These are phyloP conservation scores for Stratiomys singularior DNA, from an alignment of 2,888 invertebrate species.

Conservation along the genomic window DNA sequence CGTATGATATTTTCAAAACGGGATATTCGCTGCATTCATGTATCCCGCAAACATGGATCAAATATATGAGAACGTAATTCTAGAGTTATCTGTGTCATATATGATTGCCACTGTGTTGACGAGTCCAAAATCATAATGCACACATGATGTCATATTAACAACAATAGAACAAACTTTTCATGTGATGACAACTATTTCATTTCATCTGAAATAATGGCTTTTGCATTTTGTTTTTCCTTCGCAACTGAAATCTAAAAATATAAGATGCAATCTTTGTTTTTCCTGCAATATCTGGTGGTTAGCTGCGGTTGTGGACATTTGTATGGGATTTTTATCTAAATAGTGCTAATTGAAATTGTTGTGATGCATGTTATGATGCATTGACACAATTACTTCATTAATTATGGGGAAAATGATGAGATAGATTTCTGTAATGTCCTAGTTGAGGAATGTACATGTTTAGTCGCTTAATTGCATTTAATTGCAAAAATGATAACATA, in stretches of 20 bases:
- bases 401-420: neutral
- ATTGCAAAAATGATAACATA: no score
- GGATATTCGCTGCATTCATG: slow-evolving; percentile 3
- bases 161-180: slow-evolving; percentile 14
- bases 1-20: slow-evolving; percentile 16
- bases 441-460: no score
- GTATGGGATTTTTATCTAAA: slow-evolving; percentile 10
- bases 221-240: neutral
- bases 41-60: neutral
- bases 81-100: neutral
- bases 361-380: neutral
- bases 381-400: slow-evolving; percentile 33
- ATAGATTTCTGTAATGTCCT: slow-evolving; percentile 2
- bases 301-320: neutral
- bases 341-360: neutral
- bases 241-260: neutral
- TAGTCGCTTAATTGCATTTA: no score
- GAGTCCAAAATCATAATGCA: neutral
- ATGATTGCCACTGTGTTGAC: neutral
- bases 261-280: neutral
- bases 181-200: slow-evolving; percentile 11
- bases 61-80: neutral
- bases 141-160: slow-evolving; percentile 24
- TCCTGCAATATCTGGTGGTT: neutral
- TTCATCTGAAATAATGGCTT: slow-evolving; percentile 12